Conservation (phyloP, 2,888 invertebrate species). For the Metellina segmentata region DNA sequence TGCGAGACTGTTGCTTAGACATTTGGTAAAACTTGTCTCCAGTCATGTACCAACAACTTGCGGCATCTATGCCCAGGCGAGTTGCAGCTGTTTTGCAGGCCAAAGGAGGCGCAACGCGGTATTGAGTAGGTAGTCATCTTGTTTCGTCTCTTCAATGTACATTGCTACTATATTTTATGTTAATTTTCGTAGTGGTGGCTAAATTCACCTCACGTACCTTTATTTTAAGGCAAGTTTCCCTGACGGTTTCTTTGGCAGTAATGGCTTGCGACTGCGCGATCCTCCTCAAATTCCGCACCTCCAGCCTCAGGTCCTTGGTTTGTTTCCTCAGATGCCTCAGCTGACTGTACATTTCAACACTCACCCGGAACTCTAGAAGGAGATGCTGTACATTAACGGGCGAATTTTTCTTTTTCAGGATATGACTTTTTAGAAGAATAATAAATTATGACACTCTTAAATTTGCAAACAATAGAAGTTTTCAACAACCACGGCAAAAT, state of each 20-base stretch:
- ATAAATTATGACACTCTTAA: too few relatives aligned
- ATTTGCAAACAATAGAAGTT: too few relatives aligned
- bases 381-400: neutral
- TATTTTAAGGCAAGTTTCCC: conserved; percentile 95
- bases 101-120: too few relatives aligned
- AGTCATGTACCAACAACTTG: too few relatives aligned
- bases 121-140: too few relatives aligned
- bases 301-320: conserved; percentile 93
- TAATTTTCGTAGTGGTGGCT: too few relatives aligned
- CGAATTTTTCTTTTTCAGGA: neutral
- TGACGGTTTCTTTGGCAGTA: conserved; percentile 93
- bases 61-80: too few relatives aligned
- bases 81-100: too few relatives aligned
- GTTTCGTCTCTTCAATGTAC: neutral
- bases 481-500: too few relatives aligned
- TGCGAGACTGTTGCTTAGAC: too few relatives aligned
- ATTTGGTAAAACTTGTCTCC: too few relatives aligned
- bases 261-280: conserved; percentile 96
- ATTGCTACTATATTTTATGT: neutral
- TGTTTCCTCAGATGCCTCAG: conserved; percentile 92
- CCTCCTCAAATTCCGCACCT: conserved; percentile 92
- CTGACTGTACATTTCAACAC: conserved; percentile 91
- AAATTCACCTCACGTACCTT: conserved; percentile 81
- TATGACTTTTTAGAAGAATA: too few relatives aligned
- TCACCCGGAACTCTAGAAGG: conserved; percentile 81